Evolutionary conservation across 2,113 vertebrate genomes (phyloP), one percentile per base, ranked within the genome.

Genomic region (Hemiscyllium ocellatum): DNA sequence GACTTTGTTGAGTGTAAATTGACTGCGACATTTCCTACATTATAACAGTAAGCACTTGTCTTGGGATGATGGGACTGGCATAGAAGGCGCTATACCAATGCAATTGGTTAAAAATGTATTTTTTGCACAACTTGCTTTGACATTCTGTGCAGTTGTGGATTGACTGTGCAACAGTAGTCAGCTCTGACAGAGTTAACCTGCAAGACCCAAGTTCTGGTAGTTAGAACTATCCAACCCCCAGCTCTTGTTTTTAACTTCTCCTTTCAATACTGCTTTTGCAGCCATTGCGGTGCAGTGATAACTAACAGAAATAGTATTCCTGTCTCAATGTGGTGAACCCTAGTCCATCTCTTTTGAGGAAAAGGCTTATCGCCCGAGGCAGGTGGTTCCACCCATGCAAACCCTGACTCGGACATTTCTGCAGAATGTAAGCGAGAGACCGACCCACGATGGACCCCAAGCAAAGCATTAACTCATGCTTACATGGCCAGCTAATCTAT

Each of bases 251-350:
- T n/a, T 37, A 68, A 94, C 93, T 95, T 72, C 94, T 72, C 24
- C 68, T 95, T 95, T 95, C 94, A 52, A 66, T 47, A 72, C 42
- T 17, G 87, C 47, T 72, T 93, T 37, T 72, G 47, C 47, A 47
- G 68, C 42, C 37, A 72, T 52, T 50, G 69, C 5, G 68, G 42
- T 95, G 42, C 26, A 42, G 66, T 47, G 42, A 50, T 33, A 70
- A 50, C 94, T 70, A 52, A 95, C 94, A 95, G 94, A 95, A 95
- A 95, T 95, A 95, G 94, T 47, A 95, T 29, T 70, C 68, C 12
- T 47, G 94, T 52, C 94, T 95, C 68, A 61, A 17, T 95, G 94
- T 22, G 94, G 94, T 95, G 68, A 72, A 95, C 93, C 68, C 68
- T 42, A 95, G 37, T 26, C 10, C 69, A 72, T 52, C 69, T 95